Evolutionary conservation across 2,113 vertebrate species (phyloP).

Genomic region (Lipotes vexillifer): DNA sequence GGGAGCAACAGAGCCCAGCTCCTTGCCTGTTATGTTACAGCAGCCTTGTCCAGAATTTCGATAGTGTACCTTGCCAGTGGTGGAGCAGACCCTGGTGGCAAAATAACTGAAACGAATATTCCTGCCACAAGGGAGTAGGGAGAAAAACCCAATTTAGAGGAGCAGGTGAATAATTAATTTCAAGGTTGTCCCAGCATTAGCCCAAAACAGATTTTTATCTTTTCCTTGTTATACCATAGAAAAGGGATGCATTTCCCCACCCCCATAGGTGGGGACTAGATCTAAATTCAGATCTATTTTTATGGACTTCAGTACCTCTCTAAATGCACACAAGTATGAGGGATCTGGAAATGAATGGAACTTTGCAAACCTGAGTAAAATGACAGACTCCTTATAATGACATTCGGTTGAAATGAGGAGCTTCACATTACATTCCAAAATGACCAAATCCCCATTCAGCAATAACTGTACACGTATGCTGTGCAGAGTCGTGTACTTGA

Average conservation of each 20-base stretch:
- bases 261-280: not conserved
- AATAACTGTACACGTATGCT: not conserved
- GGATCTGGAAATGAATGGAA: not conserved
- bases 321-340: constrained; percentile 29
- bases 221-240: not conserved
- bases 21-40: not conserved
- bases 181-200: not conserved
- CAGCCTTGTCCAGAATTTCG: not conserved
- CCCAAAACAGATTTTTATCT: not conserved
- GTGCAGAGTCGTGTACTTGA: not conserved
- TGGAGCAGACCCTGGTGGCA: not conserved
- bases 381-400: constrained; percentile 47
- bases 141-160: not conserved
- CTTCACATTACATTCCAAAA: constrained; percentile 29
- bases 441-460: constrained; percentile 52
- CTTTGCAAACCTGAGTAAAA: constrained; percentile 34
- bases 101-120: not conserved
- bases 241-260: not conserved
- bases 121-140: not conserved
- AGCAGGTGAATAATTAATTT: not conserved
- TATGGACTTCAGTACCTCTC: not conserved
- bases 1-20: not conserved
- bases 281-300: constrained; percentile 32
- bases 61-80: not conserved
- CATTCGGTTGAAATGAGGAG: constrained; percentile 48